Base-by-base conservation (phyloP, 2,888 invertebrate species). In the Drosophila cracens region DNA sequence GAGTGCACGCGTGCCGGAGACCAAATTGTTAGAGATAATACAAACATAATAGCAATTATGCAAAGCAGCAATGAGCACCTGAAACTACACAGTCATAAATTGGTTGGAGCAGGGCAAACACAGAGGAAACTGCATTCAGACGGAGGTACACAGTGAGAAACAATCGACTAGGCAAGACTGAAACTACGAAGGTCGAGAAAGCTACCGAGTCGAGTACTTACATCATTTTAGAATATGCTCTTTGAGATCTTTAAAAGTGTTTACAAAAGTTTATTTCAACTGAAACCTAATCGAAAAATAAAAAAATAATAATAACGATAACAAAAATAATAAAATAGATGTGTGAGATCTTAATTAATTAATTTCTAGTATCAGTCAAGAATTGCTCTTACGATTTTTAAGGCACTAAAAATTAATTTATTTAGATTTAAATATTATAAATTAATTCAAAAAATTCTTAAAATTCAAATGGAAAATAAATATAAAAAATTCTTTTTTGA, bases 41-140 rank as follows among this genome's bases (percentile, higher is more conserved):
- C 74, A 83, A 88, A 83, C 83, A 88, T 82, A 83, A 86, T 82
- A 77, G 68, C 81, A 88, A 86, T 88, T 88, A 88, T 86, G 86
- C 85, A 70, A 75, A 83, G 70, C 57, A 69, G 76, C 62, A 66
- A 40, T 2, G 29, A 63, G 58, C 76, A 83, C 79, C 83, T 81
- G 68, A 68, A 79, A 79, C 54, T 72, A 67, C 66, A 77, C 21
- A 64, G 11, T 40, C 6, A 18, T 13, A 43, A n/a, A n/a, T 16
- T 16, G 53, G 46, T 25, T 46, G 25, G 16, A n/a, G 16, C 11
- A 27, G 18, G 67, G 4, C 18, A 38, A 25, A 29, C 51, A 52
- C 4, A 11, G 46, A 21, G 56, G 49, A 13, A 54, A 31, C 51
- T 74, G 68, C 67, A 65, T 70, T 58, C 33, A 36, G 36, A 57